Percentiles rank a stretch among this genome's conserved stretches.
Conservation (phyloP, 1,140 invertebrate species). For the Drosophila arizonae region DNA sequence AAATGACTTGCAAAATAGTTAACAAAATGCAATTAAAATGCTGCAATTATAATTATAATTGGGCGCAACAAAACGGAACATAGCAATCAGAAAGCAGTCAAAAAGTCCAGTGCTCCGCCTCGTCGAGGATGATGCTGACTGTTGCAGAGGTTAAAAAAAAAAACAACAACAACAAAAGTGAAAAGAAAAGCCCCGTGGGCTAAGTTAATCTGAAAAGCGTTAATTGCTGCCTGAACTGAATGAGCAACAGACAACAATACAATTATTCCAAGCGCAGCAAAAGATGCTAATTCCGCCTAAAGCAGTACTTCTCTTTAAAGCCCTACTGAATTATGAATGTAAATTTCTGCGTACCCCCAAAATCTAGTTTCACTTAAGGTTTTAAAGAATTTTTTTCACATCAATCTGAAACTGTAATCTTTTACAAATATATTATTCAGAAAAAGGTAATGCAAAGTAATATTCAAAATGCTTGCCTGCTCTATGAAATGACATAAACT, state of each 20-base stretch:
- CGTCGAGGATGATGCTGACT: slow-evolving; percentile 15
- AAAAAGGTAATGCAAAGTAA: too few species aligned
- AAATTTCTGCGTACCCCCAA: neutral
- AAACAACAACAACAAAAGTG: neutral
- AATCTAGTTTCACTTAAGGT: too few species aligned
- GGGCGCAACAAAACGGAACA: slow-evolving; percentile 52
- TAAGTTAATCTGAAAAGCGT: slow-evolving; percentile 60
- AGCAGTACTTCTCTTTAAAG: slow-evolving; percentile 16
- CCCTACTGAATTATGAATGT: neutral
- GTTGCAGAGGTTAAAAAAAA: slow-evolving; percentile 32
- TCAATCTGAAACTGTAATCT: too few species aligned
- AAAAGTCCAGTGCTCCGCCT: slow-evolving; percentile 38
- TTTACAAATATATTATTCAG: too few species aligned
- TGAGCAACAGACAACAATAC: slow-evolving; percentile 48
- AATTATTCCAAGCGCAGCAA: slow-evolving; percentile 39
- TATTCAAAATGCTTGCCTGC: too few species aligned
- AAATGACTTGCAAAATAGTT: slow-evolving; percentile 63
- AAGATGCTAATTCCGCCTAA: slow-evolving; percentile 8
- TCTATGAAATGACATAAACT: too few species aligned
- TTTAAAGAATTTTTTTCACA: too few species aligned
- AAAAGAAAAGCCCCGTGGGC: slow-evolving; percentile 32
- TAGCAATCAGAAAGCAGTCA: slow-evolving; percentile 50
- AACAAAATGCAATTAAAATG: slow-evolving; percentile 62
- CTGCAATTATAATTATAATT: slow-evolving; percentile 65
- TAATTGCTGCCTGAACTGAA: slow-evolving; percentile 54